phyloP scores from a whole-genome alignment of 2,888 invertebrate genomes.

The Philonicus albiceps region DNA sequence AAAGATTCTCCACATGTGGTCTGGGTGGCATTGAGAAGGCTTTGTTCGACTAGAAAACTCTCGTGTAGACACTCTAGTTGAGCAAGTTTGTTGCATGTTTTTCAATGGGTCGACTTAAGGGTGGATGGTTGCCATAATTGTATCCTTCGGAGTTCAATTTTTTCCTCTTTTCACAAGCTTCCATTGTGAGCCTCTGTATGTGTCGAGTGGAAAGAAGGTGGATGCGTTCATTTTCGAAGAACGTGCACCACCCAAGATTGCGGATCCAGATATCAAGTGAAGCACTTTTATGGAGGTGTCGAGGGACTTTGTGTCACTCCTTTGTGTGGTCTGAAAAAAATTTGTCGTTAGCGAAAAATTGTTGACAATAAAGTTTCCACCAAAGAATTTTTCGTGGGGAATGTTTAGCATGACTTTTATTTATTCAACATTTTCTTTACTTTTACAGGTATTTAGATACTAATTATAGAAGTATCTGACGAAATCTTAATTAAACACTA shows the following conservation, averaged over 20 bases:
- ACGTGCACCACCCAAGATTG: slow-evolving; percentile 32
- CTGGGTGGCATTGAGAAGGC: slow-evolving; percentile 45
- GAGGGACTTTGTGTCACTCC: slow-evolving; percentile 48
- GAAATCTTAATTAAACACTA: no score
- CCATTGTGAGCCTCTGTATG: not conserved
- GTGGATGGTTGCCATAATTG: slow-evolving; percentile 45
- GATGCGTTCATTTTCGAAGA: slow-evolving; percentile 17
- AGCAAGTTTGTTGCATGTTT: slow-evolving; percentile 49
- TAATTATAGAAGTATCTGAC: not conserved
- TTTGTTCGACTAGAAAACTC: slow-evolving; percentile 49
- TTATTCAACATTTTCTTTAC: not conserved
- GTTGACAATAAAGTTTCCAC: slow-evolving; percentile 23
- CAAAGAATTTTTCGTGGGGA: not conserved
- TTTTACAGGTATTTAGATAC: not conserved
- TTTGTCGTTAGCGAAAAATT: slow-evolving; percentile 49
- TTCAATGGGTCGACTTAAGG: slow-evolving; percentile 43
- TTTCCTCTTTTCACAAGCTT: not conserved
- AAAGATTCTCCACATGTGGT: slow-evolving; percentile 46
- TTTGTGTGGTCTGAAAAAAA: slow-evolving; percentile 46
- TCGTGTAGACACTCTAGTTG: slow-evolving; percentile 49
- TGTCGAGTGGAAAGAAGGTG: not conserved
- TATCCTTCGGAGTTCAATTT: slow-evolving; percentile 41
- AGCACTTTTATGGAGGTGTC: slow-evolving; percentile 33
- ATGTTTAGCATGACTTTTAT: not conserved
- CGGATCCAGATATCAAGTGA: slow-evolving; percentile 22